Evolutionary conservation across 2,888 invertebrate genomes (phyloP), one percentile per base, ranked within the genome.

Genomic region (Rhorus exstirpatorius): DNA sequence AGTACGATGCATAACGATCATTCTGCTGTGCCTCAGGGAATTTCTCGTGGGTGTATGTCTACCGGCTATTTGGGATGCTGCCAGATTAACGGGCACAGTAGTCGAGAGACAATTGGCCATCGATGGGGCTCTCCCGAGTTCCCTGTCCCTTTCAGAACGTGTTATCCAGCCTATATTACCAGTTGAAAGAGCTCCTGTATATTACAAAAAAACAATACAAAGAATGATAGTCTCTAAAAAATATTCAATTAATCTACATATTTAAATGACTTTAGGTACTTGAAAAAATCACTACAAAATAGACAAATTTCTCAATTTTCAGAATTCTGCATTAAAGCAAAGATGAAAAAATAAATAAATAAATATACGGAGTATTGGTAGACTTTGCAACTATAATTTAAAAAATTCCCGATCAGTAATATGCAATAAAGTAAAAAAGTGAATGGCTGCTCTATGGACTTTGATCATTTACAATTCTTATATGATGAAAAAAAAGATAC

Each of bases 41-140:
- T 95, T 95, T 88, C 96, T 94, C 24, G 96, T 96, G 63, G 96
- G 96, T 17, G 95, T 95, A 90, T 96, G 96, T 83, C 95, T 93
- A 65, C 95, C 95, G 49, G 95, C 95, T 85, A 96, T 94, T 91
- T 94, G 94, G 84, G 93, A 93, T 24, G 94, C 94, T 70, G 95
- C 94, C 86, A 96, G 94, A 91, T 95, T 96, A 91, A 95, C 95
- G 70, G 96, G 96, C 81, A 96, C 96, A 4, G 96, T 96, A 41
- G 96, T 96, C 86, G 93, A 93, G 88, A 95, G 88, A 88, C 93
- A 93, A 88, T 93, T 93, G 65, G 94, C 93, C 91, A 94, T 94
- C 49, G 94, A 94, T 10, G 94, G 94, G 12, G 92, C 91, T 60
- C 91, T 87, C 35, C 89, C 90, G 24, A 90, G 87, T 78, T 90